phyloP scores from a whole-genome alignment of 2,888 invertebrate genomes.

The Adineta ricciae region DNA sequence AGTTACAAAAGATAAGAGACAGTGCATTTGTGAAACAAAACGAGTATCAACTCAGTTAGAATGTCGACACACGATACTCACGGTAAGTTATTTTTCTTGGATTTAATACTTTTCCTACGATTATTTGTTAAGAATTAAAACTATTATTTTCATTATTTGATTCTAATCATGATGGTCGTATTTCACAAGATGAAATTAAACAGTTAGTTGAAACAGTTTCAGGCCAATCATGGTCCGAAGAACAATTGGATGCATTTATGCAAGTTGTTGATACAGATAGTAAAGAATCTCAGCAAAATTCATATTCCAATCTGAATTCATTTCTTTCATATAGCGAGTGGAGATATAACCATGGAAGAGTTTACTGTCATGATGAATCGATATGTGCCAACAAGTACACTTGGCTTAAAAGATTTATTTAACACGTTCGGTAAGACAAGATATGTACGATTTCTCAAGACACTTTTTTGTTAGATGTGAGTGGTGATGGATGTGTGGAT shows the following conservation, averaged over 20 bases:
- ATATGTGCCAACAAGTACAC: neutral
- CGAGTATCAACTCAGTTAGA: neutral
- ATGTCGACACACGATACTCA: neutral
- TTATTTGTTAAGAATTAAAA: neutral
- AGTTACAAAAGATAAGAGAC: neutral
- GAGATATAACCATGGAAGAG: neutral
- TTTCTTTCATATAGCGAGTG: neutral
- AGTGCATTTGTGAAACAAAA: neutral
- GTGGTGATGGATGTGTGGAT: neutral
- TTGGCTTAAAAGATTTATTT: neutral
- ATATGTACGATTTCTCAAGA: too few species aligned
- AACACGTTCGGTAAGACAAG: neutral
- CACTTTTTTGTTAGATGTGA: neutral
- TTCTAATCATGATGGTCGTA: conserved; percentile 23
- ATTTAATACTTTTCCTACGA: too few species aligned
- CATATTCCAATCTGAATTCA: neutral
- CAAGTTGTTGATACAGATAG: neutral
- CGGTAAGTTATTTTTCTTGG: neutral
- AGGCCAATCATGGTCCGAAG: neutral
- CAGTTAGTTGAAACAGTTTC: neutral
- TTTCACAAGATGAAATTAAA: neutral
- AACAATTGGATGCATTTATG: neutral
- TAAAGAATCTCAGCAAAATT: neutral
- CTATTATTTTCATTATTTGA: conserved; percentile 20
- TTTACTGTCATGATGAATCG: neutral